phyloP scores from a whole-genome alignment of 37 sponge, comb jelly and placozoan genomes.

The Agelas oroides region DNA sequence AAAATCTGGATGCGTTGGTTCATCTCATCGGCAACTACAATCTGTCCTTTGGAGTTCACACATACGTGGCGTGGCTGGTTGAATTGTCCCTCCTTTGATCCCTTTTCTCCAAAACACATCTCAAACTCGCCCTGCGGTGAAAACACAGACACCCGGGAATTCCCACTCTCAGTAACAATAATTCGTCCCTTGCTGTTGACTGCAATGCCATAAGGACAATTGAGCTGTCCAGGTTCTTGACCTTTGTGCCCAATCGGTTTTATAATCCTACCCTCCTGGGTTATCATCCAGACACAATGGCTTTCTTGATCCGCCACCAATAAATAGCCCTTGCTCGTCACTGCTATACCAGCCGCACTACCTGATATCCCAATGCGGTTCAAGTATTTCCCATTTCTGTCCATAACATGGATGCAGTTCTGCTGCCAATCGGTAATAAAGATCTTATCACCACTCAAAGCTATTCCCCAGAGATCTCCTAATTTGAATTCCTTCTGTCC shows the following conservation, averaged over 20 bases:
- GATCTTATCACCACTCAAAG: not conserved
- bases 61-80: conserved; percentile 41
- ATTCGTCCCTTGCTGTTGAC: conserved; percentile 10
- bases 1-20: conserved; percentile 48
- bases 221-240: conserved; percentile 25
- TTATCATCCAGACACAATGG: conserved; percentile 51
- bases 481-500: not conserved
- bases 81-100: conserved; percentile 30
- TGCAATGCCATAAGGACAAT: conserved; percentile 36
- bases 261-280: conserved; percentile 5
- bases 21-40: conserved; percentile 45
- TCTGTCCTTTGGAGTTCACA: conserved; percentile 13
- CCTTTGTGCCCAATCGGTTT: conserved; percentile 26
- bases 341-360: conserved; percentile 40
- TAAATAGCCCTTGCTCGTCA: conserved; percentile 1
- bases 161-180: conserved; percentile 43
- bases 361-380: not conserved
- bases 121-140: conserved; percentile 21
- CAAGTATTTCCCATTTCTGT: conserved; percentile 19
- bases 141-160: conserved; percentile 36
- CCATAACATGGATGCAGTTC: conserved; percentile 38
- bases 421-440: conserved; percentile 42
- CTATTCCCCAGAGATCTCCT: conserved; percentile 50
- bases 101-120: conserved; percentile 37
- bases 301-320: conserved; percentile 37